Conservation (phyloP, 2,888 invertebrate species). For the Meandrusa payeni region DNA sequence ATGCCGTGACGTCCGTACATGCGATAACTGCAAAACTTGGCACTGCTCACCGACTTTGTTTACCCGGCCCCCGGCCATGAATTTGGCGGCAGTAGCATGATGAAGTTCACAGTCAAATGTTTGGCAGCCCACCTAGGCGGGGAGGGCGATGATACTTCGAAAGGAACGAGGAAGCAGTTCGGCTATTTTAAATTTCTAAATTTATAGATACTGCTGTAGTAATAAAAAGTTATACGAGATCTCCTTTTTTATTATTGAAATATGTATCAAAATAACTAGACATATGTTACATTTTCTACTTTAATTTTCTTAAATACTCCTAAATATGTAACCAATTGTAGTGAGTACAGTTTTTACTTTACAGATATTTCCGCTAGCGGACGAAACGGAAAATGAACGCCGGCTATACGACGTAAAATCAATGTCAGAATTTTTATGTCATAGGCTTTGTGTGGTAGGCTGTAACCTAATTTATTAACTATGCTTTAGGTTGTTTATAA, state of each 20-base stretch:
- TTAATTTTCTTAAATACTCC: no score
- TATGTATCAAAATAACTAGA: no score
- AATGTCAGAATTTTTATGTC: conserved; percentile 10
- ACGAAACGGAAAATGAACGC: conserved; percentile 14
- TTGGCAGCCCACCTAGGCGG: conserved; percentile 18
- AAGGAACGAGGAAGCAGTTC: conserved; percentile 18
- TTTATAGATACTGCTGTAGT: no score
- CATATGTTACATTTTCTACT: no score
- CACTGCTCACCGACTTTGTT: conserved; percentile 55
- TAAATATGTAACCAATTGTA: no score
- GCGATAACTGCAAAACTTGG: conserved; percentile 49
- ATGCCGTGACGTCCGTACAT: conserved; percentile 46
- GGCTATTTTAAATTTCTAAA: conserved; percentile 13
- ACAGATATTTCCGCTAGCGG: background rate
- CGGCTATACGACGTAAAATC: conserved; percentile 16
- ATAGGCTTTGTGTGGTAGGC: background rate
- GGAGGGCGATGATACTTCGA: conserved; percentile 5
- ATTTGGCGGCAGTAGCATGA: conserved; percentile 38
- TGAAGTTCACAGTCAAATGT: conserved; percentile 54
- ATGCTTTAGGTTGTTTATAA: background rate
- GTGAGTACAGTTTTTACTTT: no score
- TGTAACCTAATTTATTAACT: conserved; percentile 1
- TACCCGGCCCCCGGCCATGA: conserved; percentile 57
- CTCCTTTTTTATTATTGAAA: no score
- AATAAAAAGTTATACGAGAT: no score